Evolutionary conservation across 2,113 vertebrate species (phyloP).

Genomic region (Pitta sordida): DNA sequence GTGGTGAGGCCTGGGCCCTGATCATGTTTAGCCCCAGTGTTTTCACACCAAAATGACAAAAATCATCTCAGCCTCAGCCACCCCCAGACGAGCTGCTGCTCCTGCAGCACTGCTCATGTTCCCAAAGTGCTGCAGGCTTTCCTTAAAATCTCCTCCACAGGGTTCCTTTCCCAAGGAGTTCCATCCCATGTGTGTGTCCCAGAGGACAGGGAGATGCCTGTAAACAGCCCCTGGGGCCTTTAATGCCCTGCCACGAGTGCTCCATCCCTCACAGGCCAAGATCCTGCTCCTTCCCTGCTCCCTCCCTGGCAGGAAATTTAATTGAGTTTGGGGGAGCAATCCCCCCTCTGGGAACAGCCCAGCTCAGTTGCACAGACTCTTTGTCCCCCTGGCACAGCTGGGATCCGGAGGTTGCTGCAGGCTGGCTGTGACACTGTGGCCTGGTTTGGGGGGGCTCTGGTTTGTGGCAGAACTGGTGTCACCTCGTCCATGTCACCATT

Average conservation of each 20-base stretch:
- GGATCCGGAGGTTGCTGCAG: neutral
- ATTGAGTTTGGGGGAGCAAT: neutral
- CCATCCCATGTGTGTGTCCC: neutral
- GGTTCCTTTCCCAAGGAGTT: neutral
- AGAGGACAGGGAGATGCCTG: neutral
- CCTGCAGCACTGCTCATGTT: neutral
- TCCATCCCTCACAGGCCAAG: neutral
- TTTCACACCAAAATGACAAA: neutral
- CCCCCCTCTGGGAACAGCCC: neutral
- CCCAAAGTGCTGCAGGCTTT: neutral
- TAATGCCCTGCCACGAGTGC: fast-evolving
- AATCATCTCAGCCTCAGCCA: neutral
- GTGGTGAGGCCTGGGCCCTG: neutral
- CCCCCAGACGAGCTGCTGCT: neutral
- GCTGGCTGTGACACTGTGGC: neutral
- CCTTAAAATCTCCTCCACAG: neutral
- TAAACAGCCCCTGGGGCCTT: neutral
- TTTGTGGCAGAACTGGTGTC: neutral
- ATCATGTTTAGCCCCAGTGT: fast-evolving
- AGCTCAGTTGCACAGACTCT: neutral
- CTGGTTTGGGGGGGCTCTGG: fast-evolving
- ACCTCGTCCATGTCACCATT: neutral
- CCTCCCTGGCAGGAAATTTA: neutral
- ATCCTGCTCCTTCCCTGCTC: neutral
- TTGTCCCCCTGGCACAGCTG: neutral